Conservation (phyloP, 2,113 vertebrate species). For the Neolamprologus tretocephalus region DNA sequence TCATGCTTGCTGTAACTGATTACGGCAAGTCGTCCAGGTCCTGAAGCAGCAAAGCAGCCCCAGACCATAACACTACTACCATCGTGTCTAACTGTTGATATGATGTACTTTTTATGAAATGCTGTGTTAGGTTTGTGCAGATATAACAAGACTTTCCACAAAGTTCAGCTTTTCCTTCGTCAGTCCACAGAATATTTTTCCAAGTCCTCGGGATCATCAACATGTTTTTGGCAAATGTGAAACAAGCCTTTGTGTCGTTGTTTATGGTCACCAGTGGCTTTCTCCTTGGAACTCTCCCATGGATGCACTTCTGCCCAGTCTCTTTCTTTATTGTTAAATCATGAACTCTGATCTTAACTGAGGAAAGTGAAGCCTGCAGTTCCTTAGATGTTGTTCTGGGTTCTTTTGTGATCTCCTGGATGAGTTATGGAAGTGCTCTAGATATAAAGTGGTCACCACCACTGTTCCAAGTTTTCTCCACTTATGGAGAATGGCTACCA, state of each 20-base stretch:
- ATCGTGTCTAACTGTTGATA: background rate
- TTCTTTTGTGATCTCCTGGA: background rate
- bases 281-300: background rate
- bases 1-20: background rate
- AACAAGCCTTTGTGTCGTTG: background rate
- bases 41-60: background rate
- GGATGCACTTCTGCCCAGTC: background rate
- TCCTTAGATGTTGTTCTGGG: background rate
- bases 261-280: background rate
- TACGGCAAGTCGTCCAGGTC: background rate
- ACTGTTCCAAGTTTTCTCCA: background rate
- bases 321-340: background rate
- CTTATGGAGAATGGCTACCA: background rate
- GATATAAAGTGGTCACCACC: background rate
- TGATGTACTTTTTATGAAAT: background rate
- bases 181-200: background rate
- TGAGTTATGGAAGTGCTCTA: background rate
- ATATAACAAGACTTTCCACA: background rate
- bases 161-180: background rate
- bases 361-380: background rate
- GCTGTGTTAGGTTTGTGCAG: background rate
- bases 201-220: background rate
- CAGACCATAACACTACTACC: background rate
- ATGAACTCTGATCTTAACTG: background rate
- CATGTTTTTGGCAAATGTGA: background rate